Conservation (phyloP, 2,797 vertebrate genomes). For the Chelonia mydas region DNA sequence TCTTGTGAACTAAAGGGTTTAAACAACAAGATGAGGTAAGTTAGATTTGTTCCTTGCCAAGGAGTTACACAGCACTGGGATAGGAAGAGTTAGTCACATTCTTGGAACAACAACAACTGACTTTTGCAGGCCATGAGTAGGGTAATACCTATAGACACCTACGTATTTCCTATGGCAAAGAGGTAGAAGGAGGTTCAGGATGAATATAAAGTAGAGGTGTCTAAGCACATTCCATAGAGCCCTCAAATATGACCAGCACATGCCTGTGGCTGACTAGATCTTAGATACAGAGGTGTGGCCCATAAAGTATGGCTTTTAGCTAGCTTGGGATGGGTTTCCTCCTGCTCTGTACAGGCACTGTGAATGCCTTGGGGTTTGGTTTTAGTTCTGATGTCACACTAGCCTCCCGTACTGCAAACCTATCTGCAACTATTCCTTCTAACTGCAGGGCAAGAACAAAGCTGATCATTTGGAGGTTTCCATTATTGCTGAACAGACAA, state of each 20-base stretch:
- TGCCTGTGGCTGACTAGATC: not conserved
- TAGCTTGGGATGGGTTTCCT: not conserved
- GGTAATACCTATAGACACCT: not conserved
- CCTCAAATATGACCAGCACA: accelerated
- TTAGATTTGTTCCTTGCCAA: not conserved
- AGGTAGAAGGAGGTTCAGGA: not conserved
- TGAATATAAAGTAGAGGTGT: not conserved
- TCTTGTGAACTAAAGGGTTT: constrained; percentile 91
- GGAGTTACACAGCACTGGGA: not conserved
- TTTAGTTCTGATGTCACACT: not conserved
- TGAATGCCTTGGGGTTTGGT: not conserved
- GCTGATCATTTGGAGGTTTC: constrained; percentile 36
- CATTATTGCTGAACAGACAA: constrained; percentile 5
- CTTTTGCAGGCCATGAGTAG: not conserved
- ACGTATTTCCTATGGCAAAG: not conserved
- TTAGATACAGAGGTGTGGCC: not conserved
- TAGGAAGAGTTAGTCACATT: not conserved
- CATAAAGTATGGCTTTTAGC: not conserved
- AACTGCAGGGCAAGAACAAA: not conserved
- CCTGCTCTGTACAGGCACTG: constrained; percentile 9
- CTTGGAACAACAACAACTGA: not conserved
- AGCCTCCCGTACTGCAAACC: not conserved
- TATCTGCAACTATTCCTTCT: constrained; percentile 8
- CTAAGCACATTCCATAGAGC: not conserved
- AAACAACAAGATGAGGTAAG: accelerated